Evolutionary conservation across 2,797 vertebrate genomes (phyloP), one percentile per base, ranked within the genome.

Genomic region (Hylomyscus alleni): DNA sequence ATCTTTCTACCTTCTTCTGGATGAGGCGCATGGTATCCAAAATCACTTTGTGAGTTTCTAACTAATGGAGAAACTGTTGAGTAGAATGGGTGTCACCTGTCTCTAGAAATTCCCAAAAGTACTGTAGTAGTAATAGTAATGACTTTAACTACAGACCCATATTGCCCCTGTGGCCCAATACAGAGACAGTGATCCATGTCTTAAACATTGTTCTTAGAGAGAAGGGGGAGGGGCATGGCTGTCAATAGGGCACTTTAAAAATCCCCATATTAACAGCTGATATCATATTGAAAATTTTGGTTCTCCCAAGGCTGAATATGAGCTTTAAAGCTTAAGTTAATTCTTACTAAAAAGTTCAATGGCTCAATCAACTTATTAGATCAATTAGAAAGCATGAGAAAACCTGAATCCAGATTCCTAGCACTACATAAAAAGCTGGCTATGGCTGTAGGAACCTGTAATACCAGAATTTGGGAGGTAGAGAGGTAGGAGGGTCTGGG

Each of bases 101-200:
- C 3, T 10, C 44, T 88, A 34, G 37, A 78, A n/a, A 56, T 13
- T 40, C 84, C 24, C 1, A 0, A 12, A 47, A 58, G 12, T 50
- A 54, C 56, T 78, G 34, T 24, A 92, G 85, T 44, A 17, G 40
- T 82, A 40, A 26, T 17, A 5, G 29, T 0, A 90, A 82, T 67
- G 97, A 62, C 4, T 0, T 56, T 80, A 7, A 89, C 40, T 94
- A 50, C 89, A 92, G 95, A 10, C n/a, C 37, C 14, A 72, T 1
- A 72, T 34, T 90, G 62, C 76, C 73, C 40, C 84, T 83, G 58
- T 78, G 91, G 73, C 93, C 78, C 20, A 60, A 44, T 95, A 94
- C 0, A 29, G 60, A 89, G 95, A 93, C 19, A 75, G 91, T 10
- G 52, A 47, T 65, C n/a, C 26, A 31, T 12, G 73, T 3, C 13